Evolutionary conservation across 1,140 invertebrate genomes (phyloP).

Genomic region (Rhynchophorus ferrugineus): DNA sequence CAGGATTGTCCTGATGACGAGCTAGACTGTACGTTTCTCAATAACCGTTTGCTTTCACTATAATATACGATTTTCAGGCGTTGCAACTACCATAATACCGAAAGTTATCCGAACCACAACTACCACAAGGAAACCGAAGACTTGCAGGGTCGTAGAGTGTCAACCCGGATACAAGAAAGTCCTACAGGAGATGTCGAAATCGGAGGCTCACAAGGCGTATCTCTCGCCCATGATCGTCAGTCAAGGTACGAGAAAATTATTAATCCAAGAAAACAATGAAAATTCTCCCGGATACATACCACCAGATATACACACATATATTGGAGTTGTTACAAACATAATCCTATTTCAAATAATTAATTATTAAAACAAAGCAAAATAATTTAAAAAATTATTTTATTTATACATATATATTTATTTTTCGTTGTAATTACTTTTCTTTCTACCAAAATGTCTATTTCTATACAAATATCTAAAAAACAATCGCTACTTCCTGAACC

Average conservation of each 20-base stretch:
- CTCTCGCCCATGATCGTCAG: conserved; percentile 31
- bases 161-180: conserved; percentile 49
- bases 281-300: too few species aligned
- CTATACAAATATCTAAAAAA: too few species aligned
- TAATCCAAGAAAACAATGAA: background rate
- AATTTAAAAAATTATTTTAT: background rate
- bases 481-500: too few species aligned
- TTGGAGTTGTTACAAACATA: too few species aligned
- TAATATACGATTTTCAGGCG: background rate
- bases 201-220: conserved; percentile 32
- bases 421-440: background rate
- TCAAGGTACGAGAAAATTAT: conserved; percentile 8
- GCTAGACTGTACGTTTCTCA: conserved; percentile 47
- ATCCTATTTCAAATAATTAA: background rate
- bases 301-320: too few species aligned
- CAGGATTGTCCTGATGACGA: conserved; percentile 82
- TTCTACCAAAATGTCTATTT: too few species aligned
- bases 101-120: conserved; percentile 10
- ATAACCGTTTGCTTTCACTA: background rate
- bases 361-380: background rate
- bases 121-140: conserved; percentile 18
- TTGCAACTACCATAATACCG: conserved; percentile 3
- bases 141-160: conserved; percentile 39
- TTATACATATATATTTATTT: background rate
- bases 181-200: conserved; percentile 24